Evolutionary conservation across 1,140 invertebrate species (phyloP).

Genomic region (Eumeta japonica): DNA sequence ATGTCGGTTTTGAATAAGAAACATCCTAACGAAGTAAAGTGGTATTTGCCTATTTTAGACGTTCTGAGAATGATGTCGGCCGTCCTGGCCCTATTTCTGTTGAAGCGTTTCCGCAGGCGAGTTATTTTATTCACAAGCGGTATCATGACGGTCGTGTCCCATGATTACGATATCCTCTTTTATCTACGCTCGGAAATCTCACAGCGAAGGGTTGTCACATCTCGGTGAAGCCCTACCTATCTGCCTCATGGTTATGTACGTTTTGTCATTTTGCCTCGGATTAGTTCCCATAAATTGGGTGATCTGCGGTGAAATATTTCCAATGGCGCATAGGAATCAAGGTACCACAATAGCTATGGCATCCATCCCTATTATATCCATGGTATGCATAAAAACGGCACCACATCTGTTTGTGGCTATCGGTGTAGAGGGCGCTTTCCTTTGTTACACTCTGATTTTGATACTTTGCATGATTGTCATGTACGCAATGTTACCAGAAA

Average conservation of each 20-base stretch:
- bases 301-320: slow-evolving; percentile 50
- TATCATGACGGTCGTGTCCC: slow-evolving; percentile 36
- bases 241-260: slow-evolving; percentile 40
- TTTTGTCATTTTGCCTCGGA: slow-evolving; percentile 44
- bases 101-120: slow-evolving; percentile 38
- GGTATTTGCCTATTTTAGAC: slow-evolving; percentile 47
- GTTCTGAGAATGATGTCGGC: slow-evolving; percentile 43
- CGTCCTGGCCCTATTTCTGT: slow-evolving; percentile 42
- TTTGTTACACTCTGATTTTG: slow-evolving; percentile 39
- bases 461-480: slow-evolving; percentile 35
- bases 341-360: slow-evolving; percentile 47
- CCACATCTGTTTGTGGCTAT: slow-evolving; percentile 44
- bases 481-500: slow-evolving; percentile 42
- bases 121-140: slow-evolving; percentile 45
- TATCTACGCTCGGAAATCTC: slow-evolving; percentile 37
- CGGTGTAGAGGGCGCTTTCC: slow-evolving; percentile 43
- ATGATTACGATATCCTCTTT: slow-evolving; percentile 37
- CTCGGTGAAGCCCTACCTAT: slow-evolving; percentile 34
- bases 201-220: slow-evolving; percentile 22
- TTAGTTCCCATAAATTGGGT: slow-evolving; percentile 48
- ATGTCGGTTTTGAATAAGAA: slow-evolving; percentile 38
- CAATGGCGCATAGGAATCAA: slow-evolving; percentile 44
- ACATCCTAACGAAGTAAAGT: slow-evolving; percentile 31
- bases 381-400: slow-evolving; percentile 52
- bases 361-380: slow-evolving; percentile 43